Percentiles rank a stretch among this genome's conserved stretches.
phyloP scores from a whole-genome alignment of 2,113 vertebrate genomes.

The Gnathonemus echidnorhynchus region DNA sequence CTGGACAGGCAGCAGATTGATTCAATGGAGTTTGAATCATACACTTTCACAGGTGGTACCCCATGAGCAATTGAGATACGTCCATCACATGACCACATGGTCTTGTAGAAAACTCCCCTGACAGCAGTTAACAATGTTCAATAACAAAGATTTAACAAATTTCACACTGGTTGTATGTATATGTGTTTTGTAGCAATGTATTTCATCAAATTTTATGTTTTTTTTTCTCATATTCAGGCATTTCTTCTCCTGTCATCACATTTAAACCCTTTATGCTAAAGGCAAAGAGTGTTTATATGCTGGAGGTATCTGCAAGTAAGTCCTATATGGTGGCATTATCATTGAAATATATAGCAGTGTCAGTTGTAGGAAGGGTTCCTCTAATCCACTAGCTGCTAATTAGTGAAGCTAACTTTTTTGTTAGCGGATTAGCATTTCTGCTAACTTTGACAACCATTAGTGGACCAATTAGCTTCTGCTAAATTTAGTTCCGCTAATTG shows the following conservation, averaged over 20 bases:
- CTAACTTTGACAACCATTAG: neutral
- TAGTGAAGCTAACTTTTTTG: neutral
- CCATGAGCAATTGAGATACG: neutral
- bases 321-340: slow-evolving; percentile 3
- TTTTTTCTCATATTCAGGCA: slow-evolving; percentile 46
- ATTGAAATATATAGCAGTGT: neutral
- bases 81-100: neutral
- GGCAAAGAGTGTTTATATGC: slow-evolving; percentile 62
- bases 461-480: neutral
- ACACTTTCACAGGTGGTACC: slow-evolving; percentile 50
- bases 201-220: neutral
- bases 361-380: neutral
- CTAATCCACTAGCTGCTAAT: neutral
- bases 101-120: neutral
- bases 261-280: slow-evolving; percentile 61
- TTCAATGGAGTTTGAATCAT: slow-evolving; percentile 45
- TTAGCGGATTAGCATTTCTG: neutral
- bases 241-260: slow-evolving; percentile 45
- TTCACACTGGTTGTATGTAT: neutral
- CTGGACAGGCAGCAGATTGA: slow-evolving; percentile 54
- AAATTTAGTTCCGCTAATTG: neutral
- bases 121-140: neutral
- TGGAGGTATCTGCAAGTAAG: slow-evolving; percentile 68
- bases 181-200: neutral
- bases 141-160: neutral